Conservation (phyloP, 2,113 vertebrate species). For the Tamias sibiricus region DNA sequence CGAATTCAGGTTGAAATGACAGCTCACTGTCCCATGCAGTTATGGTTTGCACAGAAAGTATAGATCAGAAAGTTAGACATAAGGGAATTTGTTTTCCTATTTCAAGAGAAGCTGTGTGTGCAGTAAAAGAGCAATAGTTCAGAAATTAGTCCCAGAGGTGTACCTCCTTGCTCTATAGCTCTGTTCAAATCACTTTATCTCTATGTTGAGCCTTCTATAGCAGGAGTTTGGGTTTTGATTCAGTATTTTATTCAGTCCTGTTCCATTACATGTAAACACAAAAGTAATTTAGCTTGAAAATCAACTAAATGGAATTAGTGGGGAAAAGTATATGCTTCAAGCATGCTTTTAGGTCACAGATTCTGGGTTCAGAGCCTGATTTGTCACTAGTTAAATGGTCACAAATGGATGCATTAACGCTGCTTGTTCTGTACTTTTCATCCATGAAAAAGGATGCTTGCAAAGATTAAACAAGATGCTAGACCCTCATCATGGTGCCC, state of each 20-base stretch:
- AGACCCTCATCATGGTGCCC: background rate
- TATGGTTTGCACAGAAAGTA: background rate
- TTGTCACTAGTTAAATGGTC: constrained; percentile 7
- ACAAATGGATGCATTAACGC: background rate
- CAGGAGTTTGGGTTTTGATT: background rate
- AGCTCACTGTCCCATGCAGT: background rate
- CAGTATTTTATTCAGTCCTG: background rate
- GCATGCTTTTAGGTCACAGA: background rate
- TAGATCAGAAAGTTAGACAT: background rate
- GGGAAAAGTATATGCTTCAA: background rate
- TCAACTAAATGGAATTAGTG: background rate
- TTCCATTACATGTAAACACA: background rate
- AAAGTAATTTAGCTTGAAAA: constrained; percentile 17
- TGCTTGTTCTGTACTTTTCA: background rate
- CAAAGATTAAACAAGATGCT: background rate
- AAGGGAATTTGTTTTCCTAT: background rate
- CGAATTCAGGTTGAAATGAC: background rate
- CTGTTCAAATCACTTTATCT: background rate
- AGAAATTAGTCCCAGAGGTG: background rate
- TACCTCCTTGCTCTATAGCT: background rate
- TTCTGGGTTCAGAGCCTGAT: background rate
- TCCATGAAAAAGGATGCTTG: background rate
- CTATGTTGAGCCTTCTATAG: background rate
- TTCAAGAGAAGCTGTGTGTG: background rate
- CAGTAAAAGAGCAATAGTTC: background rate